Evolutionary conservation across 2,113 vertebrate species (phyloP).

Genomic region (Grammomys dolichurus): DNA sequence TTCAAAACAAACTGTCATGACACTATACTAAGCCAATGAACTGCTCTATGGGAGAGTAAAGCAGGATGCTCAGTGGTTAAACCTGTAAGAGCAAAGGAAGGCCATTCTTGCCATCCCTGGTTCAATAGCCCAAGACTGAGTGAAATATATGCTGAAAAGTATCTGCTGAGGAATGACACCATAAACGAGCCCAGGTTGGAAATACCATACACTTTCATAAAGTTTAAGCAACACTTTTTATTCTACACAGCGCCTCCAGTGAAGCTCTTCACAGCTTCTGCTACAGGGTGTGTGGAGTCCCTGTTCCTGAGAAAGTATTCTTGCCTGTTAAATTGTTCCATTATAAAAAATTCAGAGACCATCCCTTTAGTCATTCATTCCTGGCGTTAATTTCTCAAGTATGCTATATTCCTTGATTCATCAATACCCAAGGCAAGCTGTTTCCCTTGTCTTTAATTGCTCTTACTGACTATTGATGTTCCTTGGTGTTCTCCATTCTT

Average conservation of each 20-base stretch:
- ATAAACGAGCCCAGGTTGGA: constrained; percentile 10
- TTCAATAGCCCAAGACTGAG: background rate
- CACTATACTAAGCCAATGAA: background rate
- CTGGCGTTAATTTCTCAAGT: constrained; percentile 5
- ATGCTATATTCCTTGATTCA: constrained; percentile 33
- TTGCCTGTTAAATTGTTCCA: background rate
- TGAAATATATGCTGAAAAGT: background rate
- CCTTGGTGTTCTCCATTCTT: constrained; percentile 21
- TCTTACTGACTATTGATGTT: constrained; percentile 32
- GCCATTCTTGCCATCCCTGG: background rate
- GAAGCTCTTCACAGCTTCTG: constrained; percentile 49
- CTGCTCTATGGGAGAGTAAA: background rate
- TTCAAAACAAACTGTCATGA: background rate
- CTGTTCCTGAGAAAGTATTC: constrained; percentile 55
- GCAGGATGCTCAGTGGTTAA: background rate
- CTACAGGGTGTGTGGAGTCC: background rate
- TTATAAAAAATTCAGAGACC: background rate
- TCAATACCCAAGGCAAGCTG: constrained; percentile 25
- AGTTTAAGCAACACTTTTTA: background rate
- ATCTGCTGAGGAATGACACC: background rate
- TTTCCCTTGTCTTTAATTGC: background rate
- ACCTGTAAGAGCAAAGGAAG: background rate
- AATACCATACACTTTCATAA: background rate
- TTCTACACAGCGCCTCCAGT: background rate
- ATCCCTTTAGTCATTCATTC: background rate